Percentiles rank a stretch among this genome's conserved stretches.
Conservation (phyloP, 2,113 vertebrate species). For the Caranx ignobilis region DNA sequence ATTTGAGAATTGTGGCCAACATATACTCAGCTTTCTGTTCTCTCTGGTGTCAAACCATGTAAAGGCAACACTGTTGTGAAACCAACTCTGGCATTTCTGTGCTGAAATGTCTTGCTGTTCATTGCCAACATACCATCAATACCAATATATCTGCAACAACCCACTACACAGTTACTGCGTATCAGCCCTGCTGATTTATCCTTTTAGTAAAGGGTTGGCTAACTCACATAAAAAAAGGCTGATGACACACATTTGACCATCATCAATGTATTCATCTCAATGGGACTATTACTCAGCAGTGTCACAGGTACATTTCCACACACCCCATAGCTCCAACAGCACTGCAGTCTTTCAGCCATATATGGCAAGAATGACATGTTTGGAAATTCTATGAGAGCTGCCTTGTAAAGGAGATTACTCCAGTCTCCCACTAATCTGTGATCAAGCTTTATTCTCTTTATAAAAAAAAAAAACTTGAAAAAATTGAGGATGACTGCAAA, state of each 20-base stretch:
- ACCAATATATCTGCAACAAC: no score
- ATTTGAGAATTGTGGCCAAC: neutral
- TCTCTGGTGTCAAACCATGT: neutral
- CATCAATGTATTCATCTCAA: neutral
- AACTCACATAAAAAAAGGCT: neutral
- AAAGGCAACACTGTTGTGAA: neutral
- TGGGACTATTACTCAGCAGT: neutral
- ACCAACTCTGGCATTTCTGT: neutral
- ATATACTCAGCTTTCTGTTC: neutral
- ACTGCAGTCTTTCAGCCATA: neutral
- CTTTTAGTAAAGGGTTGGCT: neutral
- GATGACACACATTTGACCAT: neutral
- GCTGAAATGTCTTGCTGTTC: neutral
- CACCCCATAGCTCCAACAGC: neutral
- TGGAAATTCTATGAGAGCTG: neutral
- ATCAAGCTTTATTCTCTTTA: neutral
- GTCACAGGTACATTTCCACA: neutral
- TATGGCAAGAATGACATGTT: slow-evolving; percentile 2
- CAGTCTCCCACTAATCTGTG: neutral
- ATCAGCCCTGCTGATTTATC: no score
- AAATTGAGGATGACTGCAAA: neutral
- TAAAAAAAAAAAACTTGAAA: no score
- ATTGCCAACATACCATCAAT: neutral
- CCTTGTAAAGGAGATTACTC: neutral
- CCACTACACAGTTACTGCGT: no score